Evolutionary conservation across 1,140 invertebrate genomes (phyloP).

Genomic region (Varroa destructor): DNA sequence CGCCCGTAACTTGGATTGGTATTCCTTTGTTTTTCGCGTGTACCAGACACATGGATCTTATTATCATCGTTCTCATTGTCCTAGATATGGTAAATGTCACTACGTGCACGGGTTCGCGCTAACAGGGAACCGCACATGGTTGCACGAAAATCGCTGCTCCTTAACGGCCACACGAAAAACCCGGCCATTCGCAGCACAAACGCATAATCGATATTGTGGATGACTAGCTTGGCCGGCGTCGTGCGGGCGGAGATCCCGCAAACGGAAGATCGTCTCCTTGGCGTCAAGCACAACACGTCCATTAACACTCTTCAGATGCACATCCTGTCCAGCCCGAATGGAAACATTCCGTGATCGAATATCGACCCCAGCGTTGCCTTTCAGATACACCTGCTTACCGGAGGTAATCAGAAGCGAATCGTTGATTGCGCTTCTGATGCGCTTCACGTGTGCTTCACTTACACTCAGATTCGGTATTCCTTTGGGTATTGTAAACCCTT

Average conservation of each 20-base stretch:
- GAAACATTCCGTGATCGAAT: conserved; percentile 51
- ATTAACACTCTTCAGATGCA: conserved; percentile 61
- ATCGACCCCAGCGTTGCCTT: conserved; percentile 42
- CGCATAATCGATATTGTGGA: conserved; percentile 37
- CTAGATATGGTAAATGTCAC: neutral
- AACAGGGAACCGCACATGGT: conserved; percentile 37
- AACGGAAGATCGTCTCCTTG: conserved; percentile 29
- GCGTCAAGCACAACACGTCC: conserved; percentile 56
- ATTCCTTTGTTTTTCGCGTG: no score
- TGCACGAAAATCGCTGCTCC: conserved; percentile 34
- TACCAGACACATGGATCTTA: no score
- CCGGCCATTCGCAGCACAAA: conserved; percentile 36
- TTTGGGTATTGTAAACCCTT: conserved; percentile 55
- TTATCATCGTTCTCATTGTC: no score
- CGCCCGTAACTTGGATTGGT: no score
- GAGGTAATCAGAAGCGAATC: conserved; percentile 54
- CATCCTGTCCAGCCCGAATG: conserved; percentile 61
- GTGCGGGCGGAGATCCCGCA: conserved; percentile 47
- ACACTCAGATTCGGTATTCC: conserved; percentile 55
- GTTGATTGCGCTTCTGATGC: conserved; percentile 57
- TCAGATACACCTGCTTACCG: conserved; percentile 39
- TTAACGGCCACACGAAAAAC: conserved; percentile 36
- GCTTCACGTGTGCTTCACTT: conserved; percentile 53
- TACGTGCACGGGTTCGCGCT: conserved; percentile 37
- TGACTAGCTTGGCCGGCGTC: conserved; percentile 30